phyloP scores from a whole-genome alignment of 2,797 vertebrate genomes.

The Eutrigla gurnardus region DNA sequence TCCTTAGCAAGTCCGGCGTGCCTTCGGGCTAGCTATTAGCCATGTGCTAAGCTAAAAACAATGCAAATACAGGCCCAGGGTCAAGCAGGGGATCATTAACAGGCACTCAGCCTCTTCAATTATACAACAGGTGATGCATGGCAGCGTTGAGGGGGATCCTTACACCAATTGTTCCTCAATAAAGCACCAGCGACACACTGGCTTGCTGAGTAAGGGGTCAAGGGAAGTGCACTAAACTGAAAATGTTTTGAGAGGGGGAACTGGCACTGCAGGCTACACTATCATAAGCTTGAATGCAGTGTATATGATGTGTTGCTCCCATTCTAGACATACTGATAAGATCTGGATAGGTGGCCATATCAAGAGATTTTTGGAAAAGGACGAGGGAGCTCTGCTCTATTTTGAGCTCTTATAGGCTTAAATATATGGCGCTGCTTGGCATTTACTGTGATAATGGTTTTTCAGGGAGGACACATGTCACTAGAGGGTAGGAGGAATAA shows the following conservation, averaged over 20 bases:
- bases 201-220: slow-evolving; percentile 61
- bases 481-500: slow-evolving; percentile 50
- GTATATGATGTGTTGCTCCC: slow-evolving; percentile 28
- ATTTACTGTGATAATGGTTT: slow-evolving; percentile 61
- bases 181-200: slow-evolving; percentile 67
- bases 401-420: slow-evolving; percentile 37
- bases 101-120: slow-evolving; percentile 75
- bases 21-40: slow-evolving; percentile 80
- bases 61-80: slow-evolving; percentile 79
- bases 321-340: slow-evolving; percentile 39
- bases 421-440: slow-evolving; percentile 42
- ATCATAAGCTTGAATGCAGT: slow-evolving; percentile 36
- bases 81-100: slow-evolving; percentile 75
- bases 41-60: slow-evolving; percentile 81
- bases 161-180: slow-evolving; percentile 71
- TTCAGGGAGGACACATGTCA: slow-evolving; percentile 59
- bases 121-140: slow-evolving; percentile 80
- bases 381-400: slow-evolving; percentile 22
- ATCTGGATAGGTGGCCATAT: slow-evolving; percentile 40
- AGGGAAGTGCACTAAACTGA: slow-evolving; percentile 57
- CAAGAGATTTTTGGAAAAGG: slow-evolving; percentile 30
- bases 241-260: slow-evolving; percentile 38
- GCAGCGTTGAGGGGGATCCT: slow-evolving; percentile 63
- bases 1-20: slow-evolving; percentile 58
- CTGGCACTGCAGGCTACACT: slow-evolving; percentile 45